Conservation (phyloP, 2,113 vertebrate species). For the Xenopus borealis region DNA sequence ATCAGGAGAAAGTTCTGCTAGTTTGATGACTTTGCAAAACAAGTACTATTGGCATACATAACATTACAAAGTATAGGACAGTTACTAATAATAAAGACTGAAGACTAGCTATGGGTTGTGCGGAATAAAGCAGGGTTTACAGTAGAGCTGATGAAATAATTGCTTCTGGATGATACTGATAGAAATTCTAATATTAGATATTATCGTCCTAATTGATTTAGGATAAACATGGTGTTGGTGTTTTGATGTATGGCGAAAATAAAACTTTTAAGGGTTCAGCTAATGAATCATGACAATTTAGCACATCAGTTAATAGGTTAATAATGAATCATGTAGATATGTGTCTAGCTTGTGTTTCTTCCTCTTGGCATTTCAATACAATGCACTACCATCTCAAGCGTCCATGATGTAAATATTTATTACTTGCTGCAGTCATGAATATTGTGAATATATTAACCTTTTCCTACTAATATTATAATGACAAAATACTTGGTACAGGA, state of each 20-base stretch:
- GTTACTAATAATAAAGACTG: no score
- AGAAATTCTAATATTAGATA: neutral
- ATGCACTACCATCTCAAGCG: neutral
- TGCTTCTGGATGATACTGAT: neutral
- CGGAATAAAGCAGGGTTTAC: no score
- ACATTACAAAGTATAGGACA: no score
- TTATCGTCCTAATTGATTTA: neutral
- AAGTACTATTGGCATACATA: no score
- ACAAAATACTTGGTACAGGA: slow-evolving; percentile 2
- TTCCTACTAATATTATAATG: neutral
- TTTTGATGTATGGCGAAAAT: neutral
- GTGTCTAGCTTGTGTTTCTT: neutral
- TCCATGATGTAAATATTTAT: neutral
- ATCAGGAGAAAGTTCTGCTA: no score
- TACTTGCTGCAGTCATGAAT: neutral
- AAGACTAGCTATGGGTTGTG: no score
- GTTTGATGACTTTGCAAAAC: no score
- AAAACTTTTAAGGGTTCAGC: neutral
- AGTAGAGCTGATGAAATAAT: neutral
- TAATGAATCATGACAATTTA: neutral
- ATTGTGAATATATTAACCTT: neutral
- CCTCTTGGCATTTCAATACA: neutral
- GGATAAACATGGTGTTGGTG: neutral
- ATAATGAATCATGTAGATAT: slow-evolving; percentile 1
- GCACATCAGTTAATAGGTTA: neutral